These are phyloP conservation scores for Rhopalosiphum nymphaeae DNA, from an alignment of 2,888 invertebrate genomes.

Conservation along the genomic window DNA sequence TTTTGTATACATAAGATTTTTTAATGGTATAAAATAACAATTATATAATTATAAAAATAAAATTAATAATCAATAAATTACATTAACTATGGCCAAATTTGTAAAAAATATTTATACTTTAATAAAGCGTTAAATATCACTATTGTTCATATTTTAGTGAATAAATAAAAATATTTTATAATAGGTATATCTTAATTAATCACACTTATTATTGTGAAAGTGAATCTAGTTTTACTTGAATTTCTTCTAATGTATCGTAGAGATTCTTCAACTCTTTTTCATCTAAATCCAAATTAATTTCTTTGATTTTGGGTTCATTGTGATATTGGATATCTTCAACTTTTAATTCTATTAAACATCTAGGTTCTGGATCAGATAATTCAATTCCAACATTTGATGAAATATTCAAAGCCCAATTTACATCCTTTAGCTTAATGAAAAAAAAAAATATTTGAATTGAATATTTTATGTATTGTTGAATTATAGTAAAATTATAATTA, in stretches of 20 bases:
- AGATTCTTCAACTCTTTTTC: slow-evolving; percentile 41
- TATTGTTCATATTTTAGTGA: not conserved
- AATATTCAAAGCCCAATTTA: slow-evolving; percentile 62
- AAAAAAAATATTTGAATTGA: not conserved
- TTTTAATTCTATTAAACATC: slow-evolving; percentile 58
- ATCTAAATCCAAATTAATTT: slow-evolving; percentile 42
- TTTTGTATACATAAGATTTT: too few species aligned
- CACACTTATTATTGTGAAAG: not conserved
- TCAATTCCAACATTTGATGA: slow-evolving; percentile 50
- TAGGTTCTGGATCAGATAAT: slow-evolving; percentile 52
- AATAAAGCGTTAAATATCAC: not conserved
- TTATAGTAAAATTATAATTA: slow-evolving; percentile 28
- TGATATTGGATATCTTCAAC: slow-evolving; percentile 47
- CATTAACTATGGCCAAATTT: not conserved
- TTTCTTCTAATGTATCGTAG: slow-evolving; percentile 43
- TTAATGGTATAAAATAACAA: not conserved
- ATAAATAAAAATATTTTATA: not conserved
- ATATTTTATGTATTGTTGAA: not conserved
- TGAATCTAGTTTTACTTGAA: slow-evolving; percentile 30
- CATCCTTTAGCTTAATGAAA: slow-evolving; percentile 48
- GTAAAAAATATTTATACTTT: not conserved
- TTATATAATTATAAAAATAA: not conserved
- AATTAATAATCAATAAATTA: not conserved
- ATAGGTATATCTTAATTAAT: not conserved
- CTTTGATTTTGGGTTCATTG: slow-evolving; percentile 34